phyloP scores from a whole-genome alignment of 1,140 invertebrate genomes.

The Pristionchus pacificus region DNA sequence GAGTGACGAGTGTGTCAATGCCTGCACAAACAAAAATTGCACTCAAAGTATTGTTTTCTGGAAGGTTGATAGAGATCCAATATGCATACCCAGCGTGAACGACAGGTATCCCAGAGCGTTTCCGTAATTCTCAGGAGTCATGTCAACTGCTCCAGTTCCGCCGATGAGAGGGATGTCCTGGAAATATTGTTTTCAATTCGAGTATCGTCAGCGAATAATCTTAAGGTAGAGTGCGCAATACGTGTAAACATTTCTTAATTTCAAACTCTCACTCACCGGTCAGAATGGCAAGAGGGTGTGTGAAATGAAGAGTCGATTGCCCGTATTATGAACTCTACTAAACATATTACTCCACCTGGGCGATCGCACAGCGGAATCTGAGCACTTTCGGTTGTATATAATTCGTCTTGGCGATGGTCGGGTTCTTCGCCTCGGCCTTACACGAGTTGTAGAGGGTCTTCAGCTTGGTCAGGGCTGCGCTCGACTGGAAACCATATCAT shows the following conservation, averaged over 20 bases:
- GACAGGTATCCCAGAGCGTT: slow-evolving; percentile 31
- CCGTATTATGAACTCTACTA: no score
- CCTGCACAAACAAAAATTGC: no score
- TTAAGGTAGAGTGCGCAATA: no score
- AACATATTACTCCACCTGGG: neutral
- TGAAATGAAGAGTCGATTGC: no score
- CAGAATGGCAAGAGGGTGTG: no score
- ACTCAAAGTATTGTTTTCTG: no score
- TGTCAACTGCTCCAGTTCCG: slow-evolving; percentile 10
- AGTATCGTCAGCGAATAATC: no score
- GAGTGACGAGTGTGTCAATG: slow-evolving; percentile 30
- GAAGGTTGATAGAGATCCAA: neutral
- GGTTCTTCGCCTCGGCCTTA: neutral
- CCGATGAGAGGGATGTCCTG: slow-evolving; percentile 16
- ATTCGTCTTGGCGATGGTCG: neutral
- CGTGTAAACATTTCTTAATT: no score
- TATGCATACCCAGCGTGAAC: slow-evolving; percentile 9
- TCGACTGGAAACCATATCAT: slow-evolving; percentile 8
- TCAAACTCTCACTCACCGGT: no score
- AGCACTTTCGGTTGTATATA: slow-evolving; percentile 1
- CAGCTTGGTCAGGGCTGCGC: neutral
- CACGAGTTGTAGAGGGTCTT: neutral
- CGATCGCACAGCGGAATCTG: slow-evolving; percentile 4
- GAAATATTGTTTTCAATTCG: no score
- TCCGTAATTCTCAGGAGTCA: slow-evolving; percentile 9